These are phyloP conservation scores for Smutsia temminckii DNA, from an alignment of 2,797 vertebrate genomes.

Conservation along the genomic window DNA sequence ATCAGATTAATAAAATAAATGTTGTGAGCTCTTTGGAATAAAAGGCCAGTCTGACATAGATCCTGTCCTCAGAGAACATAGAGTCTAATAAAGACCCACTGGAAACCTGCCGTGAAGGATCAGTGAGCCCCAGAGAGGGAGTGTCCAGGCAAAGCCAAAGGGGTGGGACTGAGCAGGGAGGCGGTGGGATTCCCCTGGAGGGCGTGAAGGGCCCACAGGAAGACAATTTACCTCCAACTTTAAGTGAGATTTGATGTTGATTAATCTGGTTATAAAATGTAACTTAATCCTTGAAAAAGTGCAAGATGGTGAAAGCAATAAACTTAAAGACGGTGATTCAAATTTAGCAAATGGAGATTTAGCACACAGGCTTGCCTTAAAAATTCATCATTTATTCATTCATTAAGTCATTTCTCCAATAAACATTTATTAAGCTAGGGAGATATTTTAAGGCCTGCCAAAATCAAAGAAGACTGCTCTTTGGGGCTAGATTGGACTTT, in stretches of 20 bases:
- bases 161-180: rapidly evolving
- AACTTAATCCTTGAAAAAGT: not conserved
- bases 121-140: not conserved
- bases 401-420: not conserved
- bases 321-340: not conserved
- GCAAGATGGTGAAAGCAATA: not conserved
- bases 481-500: not conserved
- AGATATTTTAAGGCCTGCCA: not conserved
- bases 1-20: not conserved
- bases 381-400: not conserved
- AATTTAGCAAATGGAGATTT: not conserved
- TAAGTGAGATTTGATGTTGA: not conserved
- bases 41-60: not conserved
- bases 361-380: not conserved
- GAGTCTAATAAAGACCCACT: not conserved
- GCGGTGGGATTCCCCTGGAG: not conserved
- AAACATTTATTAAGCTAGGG: not conserved
- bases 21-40: not conserved
- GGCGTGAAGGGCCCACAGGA: not conserved
- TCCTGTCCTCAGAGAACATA: not conserved
- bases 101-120: not conserved
- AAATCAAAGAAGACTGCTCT: not conserved
- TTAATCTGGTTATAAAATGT: not conserved
- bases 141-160: too few relatives aligned
- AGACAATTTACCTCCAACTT: not conserved